Evolutionary conservation across 2,797 vertebrate genomes (phyloP).

Genomic region (Pseudomugil gertrudae): DNA sequence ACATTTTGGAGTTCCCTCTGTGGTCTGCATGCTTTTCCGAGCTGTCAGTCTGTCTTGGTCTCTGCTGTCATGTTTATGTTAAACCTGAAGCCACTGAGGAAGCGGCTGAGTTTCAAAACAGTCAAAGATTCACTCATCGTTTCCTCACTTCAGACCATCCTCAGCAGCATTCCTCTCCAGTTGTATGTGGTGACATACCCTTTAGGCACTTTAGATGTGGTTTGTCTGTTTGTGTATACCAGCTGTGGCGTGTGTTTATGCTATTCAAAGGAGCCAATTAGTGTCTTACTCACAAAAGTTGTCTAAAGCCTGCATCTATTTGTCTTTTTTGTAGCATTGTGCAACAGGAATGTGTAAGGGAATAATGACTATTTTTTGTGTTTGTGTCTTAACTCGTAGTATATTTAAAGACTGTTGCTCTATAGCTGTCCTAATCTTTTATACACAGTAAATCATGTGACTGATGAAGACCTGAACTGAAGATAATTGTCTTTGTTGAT

Average conservation of each 20-base stretch:
- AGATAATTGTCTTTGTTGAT: background rate
- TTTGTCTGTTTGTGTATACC: slow-evolving; percentile 49
- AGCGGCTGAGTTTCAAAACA: slow-evolving; percentile 10
- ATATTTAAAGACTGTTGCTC: slow-evolving; percentile 8
- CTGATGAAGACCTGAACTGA: slow-evolving; percentile 13
- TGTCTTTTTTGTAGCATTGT: slow-evolving; percentile 32
- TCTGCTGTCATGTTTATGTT: slow-evolving; percentile 41
- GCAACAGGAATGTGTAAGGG: slow-evolving; percentile 25
- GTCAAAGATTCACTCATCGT: slow-evolving; percentile 49
- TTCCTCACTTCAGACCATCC: slow-evolving; percentile 33
- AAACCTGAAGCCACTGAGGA: slow-evolving; percentile 27
- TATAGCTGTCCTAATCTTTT: slow-evolving; percentile 14
- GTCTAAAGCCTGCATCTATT: slow-evolving; percentile 58
- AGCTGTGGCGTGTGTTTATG: slow-evolving; percentile 48
- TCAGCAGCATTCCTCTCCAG: slow-evolving; percentile 52
- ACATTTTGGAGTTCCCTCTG: slow-evolving; percentile 23
- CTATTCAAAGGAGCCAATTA: slow-evolving; percentile 62
- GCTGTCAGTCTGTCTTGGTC: slow-evolving; percentile 37
- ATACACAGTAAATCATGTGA: slow-evolving; percentile 25
- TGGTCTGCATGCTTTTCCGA: slow-evolving; percentile 23
- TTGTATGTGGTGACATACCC: slow-evolving; percentile 27
- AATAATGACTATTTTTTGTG: slow-evolving; percentile 51
- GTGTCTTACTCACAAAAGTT: slow-evolving; percentile 39
- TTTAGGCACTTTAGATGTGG: slow-evolving; percentile 64
- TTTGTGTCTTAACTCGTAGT: slow-evolving; percentile 26